Conservation (phyloP, 37 sponge, comb jelly and placozoan genomes). For the Aplysina aerophoba region DNA sequence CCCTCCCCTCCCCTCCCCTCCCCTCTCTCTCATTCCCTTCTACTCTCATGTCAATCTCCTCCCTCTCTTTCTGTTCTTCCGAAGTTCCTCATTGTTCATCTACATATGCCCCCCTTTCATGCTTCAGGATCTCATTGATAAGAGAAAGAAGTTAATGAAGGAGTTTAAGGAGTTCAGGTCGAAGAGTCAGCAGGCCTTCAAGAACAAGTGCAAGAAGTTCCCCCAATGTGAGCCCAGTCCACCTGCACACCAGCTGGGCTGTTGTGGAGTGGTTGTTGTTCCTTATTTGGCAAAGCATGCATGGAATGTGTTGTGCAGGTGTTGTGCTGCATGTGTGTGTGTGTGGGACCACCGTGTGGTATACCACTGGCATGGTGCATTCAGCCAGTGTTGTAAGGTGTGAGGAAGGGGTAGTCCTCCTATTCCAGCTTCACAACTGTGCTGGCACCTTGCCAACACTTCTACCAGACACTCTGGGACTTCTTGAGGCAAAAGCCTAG, state of each 20-base stretch:
- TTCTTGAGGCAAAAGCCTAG: too few relatives aligned
- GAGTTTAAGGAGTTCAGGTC: constrained; percentile 53
- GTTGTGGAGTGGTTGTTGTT: too few relatives aligned
- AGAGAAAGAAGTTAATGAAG: constrained; percentile 56
- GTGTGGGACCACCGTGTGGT: too few relatives aligned
- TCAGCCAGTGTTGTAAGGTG: neutral
- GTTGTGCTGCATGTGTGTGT: constrained; percentile 6
- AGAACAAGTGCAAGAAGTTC: constrained; percentile 13
- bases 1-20: neutral
- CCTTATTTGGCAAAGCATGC: too few relatives aligned
- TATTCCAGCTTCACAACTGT: too few relatives aligned
- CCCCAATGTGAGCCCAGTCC: constrained; percentile 27
- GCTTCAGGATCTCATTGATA: constrained; percentile 74
- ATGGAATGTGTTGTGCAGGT: neutral
- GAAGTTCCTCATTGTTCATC: neutral
- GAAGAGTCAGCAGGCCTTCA: constrained; percentile 33
- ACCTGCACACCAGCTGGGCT: too few relatives aligned
- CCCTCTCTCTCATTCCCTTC: neutral
- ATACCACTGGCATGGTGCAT: too few relatives aligned
- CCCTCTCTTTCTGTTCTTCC: neutral
- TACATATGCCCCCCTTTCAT: neutral
- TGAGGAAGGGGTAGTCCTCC: neutral
- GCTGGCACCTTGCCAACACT: too few relatives aligned
- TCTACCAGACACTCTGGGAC: too few relatives aligned
- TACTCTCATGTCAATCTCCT: neutral